These are phyloP conservation scores for Zaprionus davidi DNA, from an alignment of 1,140 invertebrate genomes.

Conservation along the genomic window DNA sequence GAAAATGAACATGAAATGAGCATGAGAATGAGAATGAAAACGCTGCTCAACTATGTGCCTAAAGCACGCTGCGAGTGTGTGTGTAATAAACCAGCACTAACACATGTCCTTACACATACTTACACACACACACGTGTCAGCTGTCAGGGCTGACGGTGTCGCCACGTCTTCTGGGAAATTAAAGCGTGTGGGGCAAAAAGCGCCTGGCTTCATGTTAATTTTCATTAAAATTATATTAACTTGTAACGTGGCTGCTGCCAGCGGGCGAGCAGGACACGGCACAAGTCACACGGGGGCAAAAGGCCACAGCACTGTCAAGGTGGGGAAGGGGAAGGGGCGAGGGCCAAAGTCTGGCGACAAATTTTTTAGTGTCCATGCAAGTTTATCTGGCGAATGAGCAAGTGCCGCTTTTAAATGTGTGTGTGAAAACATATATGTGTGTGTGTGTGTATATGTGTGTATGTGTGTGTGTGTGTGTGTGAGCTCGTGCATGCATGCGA, in stretches of 20 bases:
- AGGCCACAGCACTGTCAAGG: slow-evolving; percentile 29
- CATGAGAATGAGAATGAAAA: slow-evolving; percentile 59
- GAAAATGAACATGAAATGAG: slow-evolving; percentile 3
- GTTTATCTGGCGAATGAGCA: slow-evolving; percentile 56
- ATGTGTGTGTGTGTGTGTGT: slow-evolving; percentile 5
- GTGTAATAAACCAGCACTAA: slow-evolving; percentile 72
- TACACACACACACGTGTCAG: slow-evolving; percentile 14
- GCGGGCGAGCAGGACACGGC: slow-evolving; percentile 37
- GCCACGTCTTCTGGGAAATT: slow-evolving; percentile 75
- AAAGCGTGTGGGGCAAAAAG: slow-evolving; percentile 77
- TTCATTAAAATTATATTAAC: slow-evolving; percentile 83
- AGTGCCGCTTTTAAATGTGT: background rate
- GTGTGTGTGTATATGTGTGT: slow-evolving; percentile 5
- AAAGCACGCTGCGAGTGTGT: slow-evolving; percentile 53
- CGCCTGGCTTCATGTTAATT: slow-evolving; percentile 81
- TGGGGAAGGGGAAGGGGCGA: slow-evolving; percentile 23
- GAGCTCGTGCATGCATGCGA: slow-evolving; percentile 26
- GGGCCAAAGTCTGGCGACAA: slow-evolving; percentile 59
- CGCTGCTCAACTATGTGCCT: slow-evolving; percentile 71
- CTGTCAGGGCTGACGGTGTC: slow-evolving; percentile 38
- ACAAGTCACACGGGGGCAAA: slow-evolving; percentile 22
- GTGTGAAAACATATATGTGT: too few relatives aligned
- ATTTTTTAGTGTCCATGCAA: slow-evolving; percentile 80
- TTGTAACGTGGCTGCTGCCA: slow-evolving; percentile 72
- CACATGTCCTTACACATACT: slow-evolving; percentile 29